Conservation (phyloP, 2,113 vertebrate genomes). For the Saguinus midas region DNA sequence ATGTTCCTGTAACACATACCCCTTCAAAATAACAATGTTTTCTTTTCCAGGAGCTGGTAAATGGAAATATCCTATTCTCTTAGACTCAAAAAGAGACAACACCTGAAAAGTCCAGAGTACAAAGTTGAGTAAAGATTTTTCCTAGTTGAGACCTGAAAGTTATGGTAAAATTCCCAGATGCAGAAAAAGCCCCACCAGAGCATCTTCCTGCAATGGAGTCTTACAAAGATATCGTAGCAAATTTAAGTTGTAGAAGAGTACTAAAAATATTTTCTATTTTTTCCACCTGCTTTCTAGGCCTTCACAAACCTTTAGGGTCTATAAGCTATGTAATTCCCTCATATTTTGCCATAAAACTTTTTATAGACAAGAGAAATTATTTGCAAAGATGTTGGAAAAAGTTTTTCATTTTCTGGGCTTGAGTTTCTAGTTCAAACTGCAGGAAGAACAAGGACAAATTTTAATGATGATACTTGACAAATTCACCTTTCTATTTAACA, state of each 20-base stretch:
- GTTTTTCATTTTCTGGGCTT: background rate
- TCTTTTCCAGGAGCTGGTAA: background rate
- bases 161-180: conserved; percentile 2
- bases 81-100: background rate
- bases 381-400: background rate
- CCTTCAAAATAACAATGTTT: background rate
- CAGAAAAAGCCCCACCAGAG: background rate
- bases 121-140: background rate
- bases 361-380: background rate
- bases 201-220: background rate
- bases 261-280: background rate
- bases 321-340: background rate
- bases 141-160: conserved; percentile 19
- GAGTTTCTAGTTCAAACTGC: background rate
- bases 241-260: background rate
- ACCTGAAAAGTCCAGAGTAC: background rate
- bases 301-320: background rate
- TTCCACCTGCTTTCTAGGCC: background rate
- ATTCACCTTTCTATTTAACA: background rate
- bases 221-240: background rate
- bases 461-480: background rate
- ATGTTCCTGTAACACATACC: background rate
- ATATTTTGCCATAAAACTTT: background rate
- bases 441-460: background rate
- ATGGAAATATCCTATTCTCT: background rate